A percentile compares a stretch with the other conserved stretches of the same genome.
Conservation (phyloP, 1,140 invertebrate species). For the Octopus sinensis region DNA sequence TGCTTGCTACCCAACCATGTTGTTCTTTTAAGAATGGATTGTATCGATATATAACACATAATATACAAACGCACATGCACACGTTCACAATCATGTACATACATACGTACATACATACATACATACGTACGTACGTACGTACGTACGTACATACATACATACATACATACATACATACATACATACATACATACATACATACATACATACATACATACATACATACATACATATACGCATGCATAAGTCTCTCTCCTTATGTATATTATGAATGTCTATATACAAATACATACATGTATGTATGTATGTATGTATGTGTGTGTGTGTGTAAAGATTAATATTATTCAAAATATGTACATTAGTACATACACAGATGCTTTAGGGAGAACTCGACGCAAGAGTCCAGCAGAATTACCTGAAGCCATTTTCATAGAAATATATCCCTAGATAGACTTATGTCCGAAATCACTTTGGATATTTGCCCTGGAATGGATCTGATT, state of each 20-base stretch:
- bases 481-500: too few species aligned
- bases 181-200: background rate
- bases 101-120: background rate
- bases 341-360: background rate
- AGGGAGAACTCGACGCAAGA: too few species aligned
- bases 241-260: background rate
- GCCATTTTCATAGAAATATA: too few species aligned
- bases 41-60: background rate
- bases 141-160: background rate
- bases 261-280: background rate
- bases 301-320: background rate
- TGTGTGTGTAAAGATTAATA: background rate
- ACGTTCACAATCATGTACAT: background rate
- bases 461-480: too few species aligned
- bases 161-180: background rate
- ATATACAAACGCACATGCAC: background rate
- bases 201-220: background rate
- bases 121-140: background rate
- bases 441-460: too few species aligned
- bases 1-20: too few species aligned
- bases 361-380: background rate
- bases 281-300: background rate
- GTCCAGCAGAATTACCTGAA: too few species aligned
- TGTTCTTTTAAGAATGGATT: too few species aligned
- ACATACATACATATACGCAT: background rate